phyloP scores from a whole-genome alignment of 2,113 vertebrate genomes.

The Passer montanus region DNA sequence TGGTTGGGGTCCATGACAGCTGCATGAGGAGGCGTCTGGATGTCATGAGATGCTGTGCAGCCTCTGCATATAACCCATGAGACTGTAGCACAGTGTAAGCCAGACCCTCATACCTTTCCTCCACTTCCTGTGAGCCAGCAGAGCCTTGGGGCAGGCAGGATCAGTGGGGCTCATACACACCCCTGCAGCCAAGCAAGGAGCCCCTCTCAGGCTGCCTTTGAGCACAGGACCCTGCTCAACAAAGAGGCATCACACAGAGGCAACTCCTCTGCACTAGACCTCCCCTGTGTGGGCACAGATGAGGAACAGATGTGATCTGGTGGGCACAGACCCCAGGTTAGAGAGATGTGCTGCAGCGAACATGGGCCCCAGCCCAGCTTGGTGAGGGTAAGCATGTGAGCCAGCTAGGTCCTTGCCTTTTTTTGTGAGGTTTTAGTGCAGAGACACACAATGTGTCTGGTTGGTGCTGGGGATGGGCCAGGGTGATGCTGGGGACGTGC shows the following conservation, averaged over 20 bases:
- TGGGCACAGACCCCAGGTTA: background rate
- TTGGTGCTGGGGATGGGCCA: background rate
- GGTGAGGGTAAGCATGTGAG: fast-evolving
- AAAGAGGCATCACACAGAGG: background rate
- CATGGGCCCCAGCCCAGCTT: background rate
- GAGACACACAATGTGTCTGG: background rate
- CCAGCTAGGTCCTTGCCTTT: background rate
- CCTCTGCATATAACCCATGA: background rate
- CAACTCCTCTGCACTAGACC: background rate
- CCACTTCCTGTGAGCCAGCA: background rate
- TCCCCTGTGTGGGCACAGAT: background rate
- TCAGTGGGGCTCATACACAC: background rate
- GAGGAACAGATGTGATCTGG: background rate
- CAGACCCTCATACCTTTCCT: background rate
- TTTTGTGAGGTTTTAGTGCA: background rate
- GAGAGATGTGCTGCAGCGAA: background rate
- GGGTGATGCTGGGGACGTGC: background rate
- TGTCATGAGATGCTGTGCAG: background rate
- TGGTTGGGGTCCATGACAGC: fast-evolving
- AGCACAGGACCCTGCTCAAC: background rate
- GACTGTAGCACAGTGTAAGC: background rate
- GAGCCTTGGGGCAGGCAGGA: background rate
- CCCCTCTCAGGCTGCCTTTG: background rate
- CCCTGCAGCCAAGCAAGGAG: background rate
- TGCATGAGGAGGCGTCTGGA: background rate